These are phyloP conservation scores for Ypsolopha sequella DNA, from an alignment of 2,888 invertebrate genomes.

Conservation along the genomic window DNA sequence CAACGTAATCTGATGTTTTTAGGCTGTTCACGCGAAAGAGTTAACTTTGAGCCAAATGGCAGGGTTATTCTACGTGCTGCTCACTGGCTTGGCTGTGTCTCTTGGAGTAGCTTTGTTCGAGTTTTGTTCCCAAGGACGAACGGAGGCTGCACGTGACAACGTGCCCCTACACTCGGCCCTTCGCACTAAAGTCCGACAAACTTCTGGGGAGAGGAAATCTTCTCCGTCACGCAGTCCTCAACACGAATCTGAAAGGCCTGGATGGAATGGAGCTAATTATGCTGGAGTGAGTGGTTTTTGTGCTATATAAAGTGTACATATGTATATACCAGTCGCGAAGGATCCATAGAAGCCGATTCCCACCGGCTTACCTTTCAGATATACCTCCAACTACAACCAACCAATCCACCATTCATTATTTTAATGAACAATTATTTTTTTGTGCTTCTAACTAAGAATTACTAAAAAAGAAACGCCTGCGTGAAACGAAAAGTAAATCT, in stretches of 20 bases:
- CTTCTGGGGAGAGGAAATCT: slow-evolving; percentile 56
- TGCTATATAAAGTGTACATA: too few relatives aligned
- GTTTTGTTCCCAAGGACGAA: slow-evolving; percentile 93
- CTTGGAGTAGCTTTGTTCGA: slow-evolving; percentile 93
- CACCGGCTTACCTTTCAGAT: too few relatives aligned
- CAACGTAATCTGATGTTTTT: not conserved
- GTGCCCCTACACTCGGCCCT: slow-evolving; percentile 87
- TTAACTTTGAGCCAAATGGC: slow-evolving; percentile 97
- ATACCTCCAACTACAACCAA: too few relatives aligned
- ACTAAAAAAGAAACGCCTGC: too few relatives aligned
- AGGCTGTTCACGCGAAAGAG: slow-evolving; percentile 69
- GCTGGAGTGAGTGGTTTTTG: slow-evolving; percentile 37
- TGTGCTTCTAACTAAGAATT: too few relatives aligned
- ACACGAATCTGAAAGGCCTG: slow-evolving; percentile 52
- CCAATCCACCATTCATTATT: too few relatives aligned
- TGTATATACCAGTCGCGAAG: too few relatives aligned
- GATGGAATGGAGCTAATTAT: slow-evolving; percentile 62
- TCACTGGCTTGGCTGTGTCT: slow-evolving; percentile 92
- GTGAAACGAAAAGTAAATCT: too few relatives aligned
- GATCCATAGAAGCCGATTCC: too few relatives aligned
- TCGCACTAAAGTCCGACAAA: slow-evolving; percentile 87
- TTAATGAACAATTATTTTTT: too few relatives aligned
- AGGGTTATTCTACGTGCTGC: slow-evolving; percentile 98
- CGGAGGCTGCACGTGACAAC: slow-evolving; percentile 83
- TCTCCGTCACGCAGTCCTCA: slow-evolving; percentile 39